Percentiles rank a stretch among this genome's conserved stretches.
Conservation (phyloP, 2,113 vertebrate genomes). For the Microtus richardsoni region DNA sequence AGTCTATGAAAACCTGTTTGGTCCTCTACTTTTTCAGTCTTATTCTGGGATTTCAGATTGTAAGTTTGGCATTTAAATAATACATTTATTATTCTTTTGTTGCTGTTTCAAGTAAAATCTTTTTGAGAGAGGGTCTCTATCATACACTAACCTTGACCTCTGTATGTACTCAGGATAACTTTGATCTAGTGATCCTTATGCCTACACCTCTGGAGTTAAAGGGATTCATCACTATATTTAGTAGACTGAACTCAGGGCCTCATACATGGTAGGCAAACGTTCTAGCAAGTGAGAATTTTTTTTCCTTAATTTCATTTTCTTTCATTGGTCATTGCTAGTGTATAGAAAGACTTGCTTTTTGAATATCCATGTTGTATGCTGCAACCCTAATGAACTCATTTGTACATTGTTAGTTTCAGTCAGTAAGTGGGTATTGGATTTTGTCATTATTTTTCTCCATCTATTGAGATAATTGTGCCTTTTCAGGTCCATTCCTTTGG, state of each 20-base stretch:
- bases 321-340: not conserved
- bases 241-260: not conserved
- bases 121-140: not conserved
- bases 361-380: not conserved
- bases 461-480: not conserved
- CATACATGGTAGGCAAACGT: not conserved
- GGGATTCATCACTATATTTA: not conserved
- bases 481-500: not conserved
- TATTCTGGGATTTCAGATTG: not conserved
- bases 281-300: not conserved
- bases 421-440: not conserved
- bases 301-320: not conserved
- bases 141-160: not conserved
- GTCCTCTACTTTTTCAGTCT: not conserved
- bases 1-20: not conserved
- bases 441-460: conserved; percentile 12
- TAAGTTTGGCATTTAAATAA: not conserved
- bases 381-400: not conserved
- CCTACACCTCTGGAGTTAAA: not conserved
- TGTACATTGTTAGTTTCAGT: not conserved
- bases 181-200: too few relatives aligned
- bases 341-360: conserved; percentile 16
- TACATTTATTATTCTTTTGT: not conserved
- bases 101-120: not conserved
- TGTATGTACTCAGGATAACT: not conserved